Evolutionary conservation across 2,797 vertebrate species (phyloP), one percentile per base, ranked within the genome.

Genomic region (Cynodonichthys magdalenae): DNA sequence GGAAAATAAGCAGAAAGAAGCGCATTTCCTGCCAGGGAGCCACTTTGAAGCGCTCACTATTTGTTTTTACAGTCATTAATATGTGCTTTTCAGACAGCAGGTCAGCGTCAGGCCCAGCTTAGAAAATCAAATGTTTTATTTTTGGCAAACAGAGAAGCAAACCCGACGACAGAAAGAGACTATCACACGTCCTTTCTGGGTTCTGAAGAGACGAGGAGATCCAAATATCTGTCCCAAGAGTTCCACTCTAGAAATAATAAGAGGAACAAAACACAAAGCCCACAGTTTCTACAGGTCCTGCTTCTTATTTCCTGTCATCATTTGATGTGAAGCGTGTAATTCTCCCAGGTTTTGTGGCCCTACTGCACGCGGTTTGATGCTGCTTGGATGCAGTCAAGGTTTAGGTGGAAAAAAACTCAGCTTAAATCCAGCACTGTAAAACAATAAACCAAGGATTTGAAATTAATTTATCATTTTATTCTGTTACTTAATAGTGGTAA

Each of bases 41-140:
- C 74, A 65, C 80, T 81, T 83, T 59, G 58, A 66, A 75, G 74
- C 77, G 63, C 75, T 17, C 62, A 55, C 69, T 81, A 60, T 92
- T 90, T 90, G 83, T 90, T 91, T 88, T 87, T 78, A 89, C 66
- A 71, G 79, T 75, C 80, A 85, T 90, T 85, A 90, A 82, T 77
- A 80, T 83, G 86, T 86, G 59, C 66, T 85, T 79, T 77, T 79
- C 72, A 87, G 75, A 71, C 82, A 51, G 67, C 12, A 14, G 48
- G 72, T 53, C 61, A 65, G 74, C 73, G 58, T 80, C 63, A 82
- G 59, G 63, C 69, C 69, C 68, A 63, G 66, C 58, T 54, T 31
- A 31, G 31, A 27, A 54, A 53, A 46, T 62, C 31, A 66, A 31
- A 31, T 9, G 6, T 31, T 14, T 29, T 18, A 6, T 24, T 34